Evolutionary conservation across 2,888 invertebrate genomes (phyloP), one percentile per base, ranked within the genome.

Genomic region (Operophtera brumata): DNA sequence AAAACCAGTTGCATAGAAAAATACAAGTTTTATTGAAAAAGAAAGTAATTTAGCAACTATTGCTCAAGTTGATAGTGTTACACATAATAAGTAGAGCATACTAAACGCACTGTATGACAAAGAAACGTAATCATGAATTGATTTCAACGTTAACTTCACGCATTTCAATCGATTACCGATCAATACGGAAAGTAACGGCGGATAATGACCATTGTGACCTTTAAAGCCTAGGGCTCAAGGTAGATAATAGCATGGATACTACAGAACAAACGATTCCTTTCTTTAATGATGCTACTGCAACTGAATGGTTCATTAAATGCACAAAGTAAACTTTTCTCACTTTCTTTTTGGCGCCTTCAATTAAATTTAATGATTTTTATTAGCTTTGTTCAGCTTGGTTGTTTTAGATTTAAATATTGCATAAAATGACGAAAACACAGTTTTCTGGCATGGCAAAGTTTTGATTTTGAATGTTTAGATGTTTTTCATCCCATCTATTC

Each of bases 81-180:
- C 39, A 45, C 50, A 49, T 61, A 48, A 41, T 45, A 64, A 64
- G 11, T 59, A 49, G 63, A 64, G 57, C 63, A 45, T 52, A 58
- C 50, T 43, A 58, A 44, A 55, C 57, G 39, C 46, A 56, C 14
- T 59, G 59, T 59, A 62, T 56, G 46, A 52, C 57, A 57, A 52
- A 62, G 59, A 57, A 64, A 64, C 59, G 59, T 58, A 61, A 65
- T 56, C 47, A 53, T 35, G 43, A 62, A 62, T 82, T 73, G 82
- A 84, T 86, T 84, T 82, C 67, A 57, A 78, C 75, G 81, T 70
- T 42, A 43, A 37, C 49, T 50, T 50, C 57, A 52, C 49, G 71
- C 57, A 49, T 67, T 64, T 67, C 75, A 78, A 81, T 77, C 73
- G 73, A 77, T 80, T 74, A 57, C 71, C 69, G 68, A 75, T 77